A percentile compares a stretch with the other conserved stretches of the same genome.
phyloP scores from a whole-genome alignment of 2,797 vertebrate genomes.

The Chloroceryle inda region DNA sequence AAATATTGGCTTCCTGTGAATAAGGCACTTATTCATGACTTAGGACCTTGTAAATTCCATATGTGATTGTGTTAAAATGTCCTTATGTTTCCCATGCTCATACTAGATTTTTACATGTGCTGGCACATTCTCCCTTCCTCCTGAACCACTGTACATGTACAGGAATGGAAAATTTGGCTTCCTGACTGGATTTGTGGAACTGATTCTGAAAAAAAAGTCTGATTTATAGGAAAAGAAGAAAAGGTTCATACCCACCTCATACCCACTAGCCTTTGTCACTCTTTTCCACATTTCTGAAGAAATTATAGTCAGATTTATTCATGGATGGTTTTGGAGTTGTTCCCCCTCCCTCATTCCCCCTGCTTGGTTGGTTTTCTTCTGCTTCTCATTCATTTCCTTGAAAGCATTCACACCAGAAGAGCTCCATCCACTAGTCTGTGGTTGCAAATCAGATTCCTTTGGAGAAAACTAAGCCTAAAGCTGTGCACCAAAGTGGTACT shows the following conservation, averaged over 20 bases:
- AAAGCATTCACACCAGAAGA: neutral
- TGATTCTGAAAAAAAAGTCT: neutral
- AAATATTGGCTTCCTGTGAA: conserved; percentile 66
- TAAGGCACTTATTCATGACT: conserved; percentile 52
- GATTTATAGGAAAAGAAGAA: neutral
- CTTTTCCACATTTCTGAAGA: neutral
- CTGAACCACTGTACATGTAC: neutral
- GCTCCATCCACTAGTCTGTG: neutral
- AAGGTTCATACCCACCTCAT: neutral
- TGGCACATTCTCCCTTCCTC: neutral
- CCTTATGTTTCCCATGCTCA: conserved; percentile 53
- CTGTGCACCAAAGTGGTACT: neutral
- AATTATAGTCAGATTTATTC: neutral
- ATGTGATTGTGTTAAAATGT: conserved; percentile 50
- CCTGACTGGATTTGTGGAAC: neutral
- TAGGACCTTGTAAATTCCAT: conserved; percentile 60
- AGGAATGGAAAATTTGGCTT: conserved; percentile 18
- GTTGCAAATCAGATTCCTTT: conserved; percentile 2
- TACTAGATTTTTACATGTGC: conserved; percentile 20
- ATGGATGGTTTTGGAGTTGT: neutral
- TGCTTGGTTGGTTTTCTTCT: neutral
- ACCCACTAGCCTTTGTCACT: neutral
- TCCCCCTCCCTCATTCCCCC: neutral
- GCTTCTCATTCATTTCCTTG: neutral
- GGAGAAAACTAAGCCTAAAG: conserved; percentile 3